Evolutionary conservation across 2,113 vertebrate genomes (phyloP).

Genomic region (Oreamnos americanus): DNA sequence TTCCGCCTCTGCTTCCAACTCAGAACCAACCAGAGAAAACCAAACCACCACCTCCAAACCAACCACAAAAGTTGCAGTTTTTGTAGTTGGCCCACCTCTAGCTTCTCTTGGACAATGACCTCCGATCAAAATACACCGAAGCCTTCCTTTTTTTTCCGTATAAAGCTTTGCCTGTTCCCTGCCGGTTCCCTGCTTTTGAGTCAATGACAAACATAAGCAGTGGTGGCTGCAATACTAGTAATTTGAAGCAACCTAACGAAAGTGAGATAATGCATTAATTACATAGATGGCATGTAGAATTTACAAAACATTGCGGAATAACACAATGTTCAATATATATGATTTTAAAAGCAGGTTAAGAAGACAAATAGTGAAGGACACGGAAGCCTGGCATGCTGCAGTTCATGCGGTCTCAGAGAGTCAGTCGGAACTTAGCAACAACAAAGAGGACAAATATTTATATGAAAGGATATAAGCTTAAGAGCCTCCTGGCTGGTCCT

Average conservation of each 20-base stretch:
- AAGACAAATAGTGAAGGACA: not conserved
- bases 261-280: not conserved
- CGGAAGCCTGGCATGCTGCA: not conserved
- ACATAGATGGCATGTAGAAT: not conserved
- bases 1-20: not conserved
- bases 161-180: not conserved
- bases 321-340: not conserved
- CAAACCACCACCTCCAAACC: not conserved
- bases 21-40: not conserved
- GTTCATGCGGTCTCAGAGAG: not conserved
- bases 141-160: not conserved
- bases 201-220: not conserved
- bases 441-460: not conserved
- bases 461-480: not conserved
- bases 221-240: not conserved
- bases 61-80: not conserved
- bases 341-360: not conserved
- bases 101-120: not conserved
- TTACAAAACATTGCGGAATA: not conserved
- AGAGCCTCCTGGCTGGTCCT: not conserved
- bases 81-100: not conserved
- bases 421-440: not conserved
- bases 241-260: not conserved
- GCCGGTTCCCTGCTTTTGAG: not conserved
- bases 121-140: not conserved